phyloP scores from a whole-genome alignment of 2,797 vertebrate species.

The Leptoclinus maculatus region DNA sequence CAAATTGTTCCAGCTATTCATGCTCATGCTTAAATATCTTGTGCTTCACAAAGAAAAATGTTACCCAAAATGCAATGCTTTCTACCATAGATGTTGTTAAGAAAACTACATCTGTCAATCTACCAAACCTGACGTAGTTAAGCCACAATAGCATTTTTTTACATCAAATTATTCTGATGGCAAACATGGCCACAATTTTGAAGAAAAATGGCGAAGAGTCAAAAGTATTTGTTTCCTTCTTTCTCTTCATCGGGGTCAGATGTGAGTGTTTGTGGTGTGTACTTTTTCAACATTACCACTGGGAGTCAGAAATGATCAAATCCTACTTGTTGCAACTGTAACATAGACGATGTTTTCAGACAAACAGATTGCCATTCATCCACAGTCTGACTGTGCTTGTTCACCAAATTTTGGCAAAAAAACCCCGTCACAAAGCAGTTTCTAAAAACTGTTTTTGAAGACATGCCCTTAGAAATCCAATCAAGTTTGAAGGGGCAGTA shows the following conservation, averaged over 20 bases:
- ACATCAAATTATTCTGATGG: background rate
- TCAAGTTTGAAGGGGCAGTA: slow-evolving; percentile 20
- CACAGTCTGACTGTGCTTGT: slow-evolving; percentile 30
- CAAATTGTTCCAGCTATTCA: background rate
- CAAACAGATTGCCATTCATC: slow-evolving; percentile 56
- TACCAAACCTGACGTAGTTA: background rate
- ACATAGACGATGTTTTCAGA: slow-evolving; percentile 35
- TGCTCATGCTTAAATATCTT: background rate
- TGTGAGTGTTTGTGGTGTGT: background rate
- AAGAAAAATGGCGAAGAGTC: background rate
- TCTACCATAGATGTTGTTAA: background rate
- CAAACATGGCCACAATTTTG: background rate
- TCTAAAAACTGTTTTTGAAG: slow-evolving; percentile 30
- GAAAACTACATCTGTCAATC: background rate
- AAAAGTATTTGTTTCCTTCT: background rate
- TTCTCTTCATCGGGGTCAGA: background rate
- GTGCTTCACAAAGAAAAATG: background rate
- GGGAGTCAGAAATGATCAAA: slow-evolving; percentile 33
- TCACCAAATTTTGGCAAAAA: slow-evolving; percentile 24
- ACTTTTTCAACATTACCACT: slow-evolving; percentile 7
- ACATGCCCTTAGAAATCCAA: slow-evolving; percentile 43
- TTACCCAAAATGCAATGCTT: background rate
- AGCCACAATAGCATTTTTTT: background rate
- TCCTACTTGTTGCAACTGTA: slow-evolving; percentile 30
- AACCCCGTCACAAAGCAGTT: slow-evolving; percentile 1